Percentiles rank a stretch among this genome's conserved stretches.
phyloP scores from a whole-genome alignment of 2,888 invertebrate genomes.

The Acrobasis consociella region DNA sequence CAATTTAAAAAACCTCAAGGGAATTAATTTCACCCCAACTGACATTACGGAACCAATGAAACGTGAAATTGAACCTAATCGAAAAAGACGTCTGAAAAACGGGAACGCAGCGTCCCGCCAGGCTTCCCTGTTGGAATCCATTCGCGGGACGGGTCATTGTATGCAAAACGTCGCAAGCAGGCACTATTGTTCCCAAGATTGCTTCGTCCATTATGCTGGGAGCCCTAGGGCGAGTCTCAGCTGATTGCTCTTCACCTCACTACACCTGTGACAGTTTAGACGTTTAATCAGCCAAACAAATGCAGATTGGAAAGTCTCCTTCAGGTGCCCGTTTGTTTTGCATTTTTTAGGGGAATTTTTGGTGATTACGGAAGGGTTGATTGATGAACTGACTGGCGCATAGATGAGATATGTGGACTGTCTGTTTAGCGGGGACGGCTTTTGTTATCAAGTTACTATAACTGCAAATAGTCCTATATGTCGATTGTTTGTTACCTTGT shows the following conservation, averaged over 20 bases:
- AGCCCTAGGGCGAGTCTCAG: conserved; percentile 54
- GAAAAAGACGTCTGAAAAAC: conserved; percentile 35
- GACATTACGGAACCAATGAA: conserved; percentile 27
- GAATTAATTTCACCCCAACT: conserved; percentile 24
- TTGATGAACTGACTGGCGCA: background rate
- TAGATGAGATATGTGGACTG: background rate
- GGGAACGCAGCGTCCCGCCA: conserved; percentile 33
- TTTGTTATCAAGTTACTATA: no score
- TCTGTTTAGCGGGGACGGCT: background rate
- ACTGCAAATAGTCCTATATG: no score
- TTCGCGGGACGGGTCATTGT: conserved; percentile 67
- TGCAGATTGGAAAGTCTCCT: conserved; percentile 49
- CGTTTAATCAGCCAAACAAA: conserved; percentile 76
- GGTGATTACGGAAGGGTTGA: background rate
- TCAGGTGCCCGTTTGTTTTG: conserved; percentile 23
- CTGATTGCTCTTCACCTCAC: conserved; percentile 58
- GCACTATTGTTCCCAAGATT: conserved; percentile 77
- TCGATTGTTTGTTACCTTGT: no score
- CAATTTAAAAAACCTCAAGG: conserved; percentile 18
- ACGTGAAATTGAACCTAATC: conserved; percentile 38
- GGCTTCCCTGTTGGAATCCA: conserved; percentile 40
- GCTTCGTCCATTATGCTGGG: conserved; percentile 68
- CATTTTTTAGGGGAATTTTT: conserved; percentile 8
- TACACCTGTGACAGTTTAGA: conserved; percentile 50
- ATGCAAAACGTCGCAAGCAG: conserved; percentile 77